Evolutionary conservation across 2,113 vertebrate genomes (phyloP), one percentile per base, ranked within the genome.

Genomic region (Indicator maculatus): DNA sequence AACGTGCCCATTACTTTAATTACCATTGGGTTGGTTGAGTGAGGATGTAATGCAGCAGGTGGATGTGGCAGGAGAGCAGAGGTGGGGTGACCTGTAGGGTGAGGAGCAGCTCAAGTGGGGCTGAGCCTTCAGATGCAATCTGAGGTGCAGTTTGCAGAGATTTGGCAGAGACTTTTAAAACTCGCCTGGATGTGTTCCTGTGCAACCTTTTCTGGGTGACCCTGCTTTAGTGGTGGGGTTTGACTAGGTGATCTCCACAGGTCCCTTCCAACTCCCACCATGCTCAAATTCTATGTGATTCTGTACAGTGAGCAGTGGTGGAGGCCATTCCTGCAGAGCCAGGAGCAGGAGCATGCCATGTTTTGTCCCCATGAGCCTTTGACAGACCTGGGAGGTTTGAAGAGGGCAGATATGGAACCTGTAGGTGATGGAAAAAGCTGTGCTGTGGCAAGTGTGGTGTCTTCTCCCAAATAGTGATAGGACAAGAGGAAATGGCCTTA

Each of bases 21-120:
- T 16, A 2, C 9, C 2, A 5, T 12, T 1, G 8, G 8, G 11
- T 88, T 4, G 23, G 78, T 3, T 59, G 52, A 50, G 6, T 7
- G 33, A 67, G 44, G 14, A 3, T 1, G 0, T 4, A 3, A 21
- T 17, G 45, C 66, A 14, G 44, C 21, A 56, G 41, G 26, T 8
- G 36, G 59, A 30, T 1, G 3, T 11, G 38, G 11, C n/a, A 38
- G 69, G 11, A 65, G 77, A 56, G 52, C 38, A 31, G 55, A 56
- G 28, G 5, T 30, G 45, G 21, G 20, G 21, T 52, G 50, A 52
- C 11, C 65, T 53, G 18, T 3, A 23, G 28, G 50, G 13, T 3
- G 4, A 11, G 20, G 4, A 11, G 20, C 45, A 53, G 36, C 56
- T 17, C 50, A 16, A 6, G 14, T 4, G 4, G 11, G 44, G 5